These are phyloP conservation scores for Scaptodrosophila lebanonensis DNA, from an alignment of 1,140 invertebrate genomes.

Conservation along the genomic window DNA sequence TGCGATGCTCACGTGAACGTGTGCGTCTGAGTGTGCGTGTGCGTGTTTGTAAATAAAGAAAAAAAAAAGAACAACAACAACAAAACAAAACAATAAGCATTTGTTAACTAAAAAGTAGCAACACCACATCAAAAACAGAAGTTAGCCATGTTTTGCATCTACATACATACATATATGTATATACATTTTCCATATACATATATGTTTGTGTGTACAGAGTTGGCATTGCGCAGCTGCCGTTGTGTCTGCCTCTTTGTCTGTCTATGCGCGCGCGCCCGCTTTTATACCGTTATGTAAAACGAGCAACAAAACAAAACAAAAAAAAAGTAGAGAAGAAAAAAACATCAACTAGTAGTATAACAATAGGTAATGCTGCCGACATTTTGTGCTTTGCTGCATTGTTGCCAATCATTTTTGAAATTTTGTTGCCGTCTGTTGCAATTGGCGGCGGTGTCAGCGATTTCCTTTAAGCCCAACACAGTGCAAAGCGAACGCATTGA, in stretches of 20 bases:
- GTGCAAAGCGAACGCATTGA: too few species aligned
- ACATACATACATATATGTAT: neutral
- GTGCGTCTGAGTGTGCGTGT: constrained; percentile 1
- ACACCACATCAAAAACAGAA: constrained; percentile 20
- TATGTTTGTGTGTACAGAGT: neutral
- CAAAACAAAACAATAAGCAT: constrained; percentile 16
- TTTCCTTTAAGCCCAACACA: too few species aligned
- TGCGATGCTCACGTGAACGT: constrained; percentile 19
- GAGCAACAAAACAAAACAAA: constrained; percentile 12
- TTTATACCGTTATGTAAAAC: constrained; percentile 30
- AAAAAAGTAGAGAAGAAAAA: constrained; percentile 24
- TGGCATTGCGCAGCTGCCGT: neutral
- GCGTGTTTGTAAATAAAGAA: neutral
- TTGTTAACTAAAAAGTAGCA: constrained; percentile 22
- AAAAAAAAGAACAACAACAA: too few species aligned
- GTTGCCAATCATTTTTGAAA: constrained; percentile 21
- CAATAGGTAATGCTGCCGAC: neutral
- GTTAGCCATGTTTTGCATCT: neutral
- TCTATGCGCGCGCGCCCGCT: too few species aligned
- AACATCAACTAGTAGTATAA: constrained; percentile 14
- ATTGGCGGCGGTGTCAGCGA: too few species aligned
- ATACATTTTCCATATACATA: neutral
- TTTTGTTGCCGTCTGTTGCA: constrained; percentile 51
- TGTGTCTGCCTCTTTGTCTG: neutral
- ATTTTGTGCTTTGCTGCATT: constrained; percentile 1